These are phyloP conservation scores for Galeruca laticollis DNA, from an alignment of 2,888 invertebrate genomes.

Conservation along the genomic window DNA sequence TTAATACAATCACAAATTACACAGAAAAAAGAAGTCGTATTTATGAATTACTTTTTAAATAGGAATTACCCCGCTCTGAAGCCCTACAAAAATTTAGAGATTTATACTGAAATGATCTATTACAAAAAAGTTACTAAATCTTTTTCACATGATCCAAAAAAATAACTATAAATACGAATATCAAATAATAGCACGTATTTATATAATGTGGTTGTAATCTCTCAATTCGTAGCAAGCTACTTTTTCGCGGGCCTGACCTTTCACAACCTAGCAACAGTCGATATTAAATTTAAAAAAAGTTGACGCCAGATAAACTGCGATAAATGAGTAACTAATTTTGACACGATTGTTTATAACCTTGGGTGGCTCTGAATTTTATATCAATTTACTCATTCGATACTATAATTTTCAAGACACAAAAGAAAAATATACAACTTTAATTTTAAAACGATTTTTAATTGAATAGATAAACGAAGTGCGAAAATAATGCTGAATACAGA, in stretches of 20 bases:
- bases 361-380: conserved; percentile 1
- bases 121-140: no score
- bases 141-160: no score
- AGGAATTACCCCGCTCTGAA: no score
- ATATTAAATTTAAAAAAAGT: conserved; percentile 19
- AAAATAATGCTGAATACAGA: no score
- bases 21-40: no score
- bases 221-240: conserved; percentile 2
- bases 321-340: neutral
- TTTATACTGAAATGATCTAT: no score
- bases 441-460: neutral
- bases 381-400: neutral
- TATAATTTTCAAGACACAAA: neutral
- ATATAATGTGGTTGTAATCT: neutral
- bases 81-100: no score
- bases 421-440: neutral
- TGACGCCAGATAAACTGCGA: neutral
- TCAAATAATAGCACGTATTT: neutral
- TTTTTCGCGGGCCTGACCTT: conserved; percentile 38
- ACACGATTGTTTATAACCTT: conserved; percentile 6
- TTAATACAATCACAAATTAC: no score
- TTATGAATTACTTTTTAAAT: no score
- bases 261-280: conserved; percentile 31
- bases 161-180: neutral
- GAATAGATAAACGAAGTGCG: neutral